Evolutionary conservation across 2,888 invertebrate genomes (phyloP), one percentile per base, ranked within the genome.

Genomic region (Drosophila peninsularis): DNA sequence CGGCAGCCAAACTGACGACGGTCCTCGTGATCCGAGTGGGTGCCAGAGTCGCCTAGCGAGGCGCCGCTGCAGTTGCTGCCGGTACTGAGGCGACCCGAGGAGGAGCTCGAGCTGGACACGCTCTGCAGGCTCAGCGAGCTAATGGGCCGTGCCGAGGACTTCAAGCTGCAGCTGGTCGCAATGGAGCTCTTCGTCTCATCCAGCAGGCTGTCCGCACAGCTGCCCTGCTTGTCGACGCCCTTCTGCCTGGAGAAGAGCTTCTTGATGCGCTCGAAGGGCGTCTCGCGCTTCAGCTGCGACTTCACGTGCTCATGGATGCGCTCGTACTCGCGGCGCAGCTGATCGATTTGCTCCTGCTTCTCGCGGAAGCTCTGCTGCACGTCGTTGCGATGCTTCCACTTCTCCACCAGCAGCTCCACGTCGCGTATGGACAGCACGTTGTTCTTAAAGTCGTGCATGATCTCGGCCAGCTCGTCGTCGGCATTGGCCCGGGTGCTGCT

Each of bases 361-460:
- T 97, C 97, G 87, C 96, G 96, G 81, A 96, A 94, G 2, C 97
- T 97, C 85, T 96, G 96, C 83, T 96, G 96, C 0, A 97, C 97
- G 91, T 97, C 97, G 83, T 97, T 96, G 62, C 97, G 94, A 82
- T 96, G 96, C 87, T 95, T 95, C 97, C 97, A 97, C 88, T 96
- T 96, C 91, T 96, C 96, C 1, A 97, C 97, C 55, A 97, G 93
- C 80, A 96, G 95, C 91, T 97, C 97, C 0, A 97, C 96, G 93
- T 97, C 97, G 0, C 95, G 94, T 88, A 97, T 96, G 0, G 96
- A 96, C 78, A 97, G 96, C 4, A 97, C 96, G 89, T 97, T 97
- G 88, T 97, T 97, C 91, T 97, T 97, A 88, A 97, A 97, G 88
- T 97, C 97, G 88, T 95, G 96, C 90, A 97, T 96, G 55, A 97